Conservation (phyloP, 2,113 vertebrate genomes). For the Pelvicachromis taeniatus region DNA sequence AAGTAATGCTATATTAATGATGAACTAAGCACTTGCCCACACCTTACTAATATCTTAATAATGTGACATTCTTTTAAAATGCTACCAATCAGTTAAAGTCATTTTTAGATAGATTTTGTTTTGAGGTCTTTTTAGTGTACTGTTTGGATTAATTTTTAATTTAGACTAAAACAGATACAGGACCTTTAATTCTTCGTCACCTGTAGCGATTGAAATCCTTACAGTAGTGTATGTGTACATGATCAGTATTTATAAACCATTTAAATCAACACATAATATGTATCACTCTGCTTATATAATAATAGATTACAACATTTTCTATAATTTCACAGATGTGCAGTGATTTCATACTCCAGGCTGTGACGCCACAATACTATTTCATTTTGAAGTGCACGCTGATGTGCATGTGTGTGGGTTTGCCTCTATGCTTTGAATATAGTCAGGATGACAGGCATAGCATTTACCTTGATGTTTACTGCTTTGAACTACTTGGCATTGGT, state of each 20-base stretch:
- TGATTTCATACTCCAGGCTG: conserved; percentile 35
- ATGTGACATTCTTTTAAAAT: not conserved
- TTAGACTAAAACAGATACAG: not conserved
- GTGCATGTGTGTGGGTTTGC: conserved; percentile 37
- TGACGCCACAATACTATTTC: conserved; percentile 16
- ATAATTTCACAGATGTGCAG: conserved; percentile 23
- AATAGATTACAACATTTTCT: not conserved
- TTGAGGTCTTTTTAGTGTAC: no score
- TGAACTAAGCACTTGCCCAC: not conserved
- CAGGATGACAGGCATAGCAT: conserved; percentile 67
- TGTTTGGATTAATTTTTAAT: no score
- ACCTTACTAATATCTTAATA: not conserved
- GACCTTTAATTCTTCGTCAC: not conserved
- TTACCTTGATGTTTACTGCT: conserved; percentile 75
- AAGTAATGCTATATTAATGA: not conserved
- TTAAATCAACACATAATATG: not conserved
- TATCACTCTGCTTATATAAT: not conserved
- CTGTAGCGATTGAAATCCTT: not conserved
- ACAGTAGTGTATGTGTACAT: not conserved
- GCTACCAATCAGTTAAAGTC: no score
- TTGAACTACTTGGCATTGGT: conserved; percentile 68
- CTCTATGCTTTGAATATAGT: conserved; percentile 56
- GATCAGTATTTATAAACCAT: not conserved
- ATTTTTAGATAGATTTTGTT: not conserved
- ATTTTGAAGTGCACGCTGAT: conserved; percentile 54